A percentile compares a stretch with the other conserved stretches of the same genome.
Evolutionary conservation across 2,113 vertebrate genomes (phyloP).

Genomic region (Microtus ochrogaster): DNA sequence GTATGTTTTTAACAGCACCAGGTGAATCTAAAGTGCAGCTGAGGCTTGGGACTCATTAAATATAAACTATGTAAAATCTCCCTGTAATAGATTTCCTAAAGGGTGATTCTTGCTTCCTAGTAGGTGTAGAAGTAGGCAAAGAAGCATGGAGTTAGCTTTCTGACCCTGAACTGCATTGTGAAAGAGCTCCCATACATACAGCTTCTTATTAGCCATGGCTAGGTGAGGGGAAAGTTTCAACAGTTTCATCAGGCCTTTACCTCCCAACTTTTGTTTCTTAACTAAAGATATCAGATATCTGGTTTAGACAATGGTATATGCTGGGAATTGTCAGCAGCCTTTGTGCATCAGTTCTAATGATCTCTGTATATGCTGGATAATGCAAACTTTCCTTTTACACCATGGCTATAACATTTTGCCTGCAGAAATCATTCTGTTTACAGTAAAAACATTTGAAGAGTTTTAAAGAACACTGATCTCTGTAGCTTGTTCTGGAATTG

Average conservation of each 20-base stretch:
- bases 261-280: background rate
- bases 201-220: background rate
- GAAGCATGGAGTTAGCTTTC: background rate
- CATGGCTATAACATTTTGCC: slow-evolving; percentile 1
- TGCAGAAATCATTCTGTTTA: background rate
- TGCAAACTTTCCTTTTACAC: background rate
- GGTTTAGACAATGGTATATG: background rate
- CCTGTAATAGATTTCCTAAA: background rate
- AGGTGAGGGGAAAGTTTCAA: background rate
- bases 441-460: background rate
- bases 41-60: background rate
- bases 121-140: background rate
- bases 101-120: background rate
- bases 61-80: background rate
- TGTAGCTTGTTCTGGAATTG: background rate
- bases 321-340: background rate
- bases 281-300: background rate
- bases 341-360: background rate
- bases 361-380: background rate
- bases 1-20: background rate
- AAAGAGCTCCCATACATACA: background rate
- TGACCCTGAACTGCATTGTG: background rate
- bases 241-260: background rate
- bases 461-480: background rate
- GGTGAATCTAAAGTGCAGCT: background rate